These are phyloP conservation scores for Drosophila meridiana DNA, from an alignment of 2,888 invertebrate genomes.

Conservation along the genomic window DNA sequence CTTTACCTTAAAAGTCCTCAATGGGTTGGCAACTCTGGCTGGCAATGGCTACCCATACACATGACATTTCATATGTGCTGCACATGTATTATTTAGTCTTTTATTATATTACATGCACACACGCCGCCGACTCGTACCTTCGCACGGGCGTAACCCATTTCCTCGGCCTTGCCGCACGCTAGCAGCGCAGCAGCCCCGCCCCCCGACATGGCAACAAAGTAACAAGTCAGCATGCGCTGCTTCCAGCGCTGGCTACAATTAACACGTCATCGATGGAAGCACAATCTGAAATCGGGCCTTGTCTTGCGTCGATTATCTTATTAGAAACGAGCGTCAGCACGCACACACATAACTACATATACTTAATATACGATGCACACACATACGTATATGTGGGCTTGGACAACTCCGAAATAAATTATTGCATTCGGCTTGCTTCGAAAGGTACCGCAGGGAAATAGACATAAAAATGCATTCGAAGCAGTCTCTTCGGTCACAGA, in stretches of 20 bases:
- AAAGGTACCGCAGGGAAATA: slow-evolving; percentile 27
- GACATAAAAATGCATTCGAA: slow-evolving; percentile 49
- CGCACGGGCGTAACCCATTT: slow-evolving; percentile 44
- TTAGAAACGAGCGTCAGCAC: slow-evolving; percentile 40
- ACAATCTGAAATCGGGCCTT: slow-evolving; percentile 55
- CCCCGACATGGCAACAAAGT: slow-evolving; percentile 29
- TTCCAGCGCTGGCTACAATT: slow-evolving; percentile 51
- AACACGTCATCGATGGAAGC: slow-evolving; percentile 61
- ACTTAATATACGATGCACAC: not conserved
- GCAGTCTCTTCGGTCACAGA: slow-evolving; percentile 49
- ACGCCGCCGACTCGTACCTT: slow-evolving; percentile 21
- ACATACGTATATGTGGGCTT: not conserved
- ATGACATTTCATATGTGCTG: not conserved
- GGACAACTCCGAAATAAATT: slow-evolving; percentile 55
- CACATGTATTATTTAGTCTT: slow-evolving; percentile 33
- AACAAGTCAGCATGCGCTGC: slow-evolving; percentile 42
- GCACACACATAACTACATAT: slow-evolving; percentile 11
- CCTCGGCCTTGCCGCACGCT: slow-evolving; percentile 3
- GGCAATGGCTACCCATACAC: slow-evolving; percentile 38
- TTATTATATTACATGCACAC: slow-evolving; percentile 32
- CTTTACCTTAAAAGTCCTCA: no score
- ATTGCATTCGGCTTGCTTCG: slow-evolving; percentile 50
- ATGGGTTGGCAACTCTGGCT: slow-evolving; percentile 46
- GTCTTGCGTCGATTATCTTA: slow-evolving; percentile 56
- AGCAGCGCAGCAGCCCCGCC: not conserved